phyloP scores from a whole-genome alignment of 2,888 invertebrate species.

The Rotaria sp. region DNA sequence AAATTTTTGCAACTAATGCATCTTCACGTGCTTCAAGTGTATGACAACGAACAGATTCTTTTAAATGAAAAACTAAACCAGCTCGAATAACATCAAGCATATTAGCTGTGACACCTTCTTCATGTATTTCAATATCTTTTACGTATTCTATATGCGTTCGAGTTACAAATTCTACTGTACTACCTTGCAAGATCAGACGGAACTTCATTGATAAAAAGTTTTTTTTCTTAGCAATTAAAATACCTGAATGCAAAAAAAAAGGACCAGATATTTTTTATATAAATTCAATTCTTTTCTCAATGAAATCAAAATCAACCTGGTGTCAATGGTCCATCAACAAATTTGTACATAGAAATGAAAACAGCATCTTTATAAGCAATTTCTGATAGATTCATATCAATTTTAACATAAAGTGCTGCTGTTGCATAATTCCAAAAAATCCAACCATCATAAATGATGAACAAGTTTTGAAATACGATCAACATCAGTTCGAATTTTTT shows the following conservation, averaged over 20 bases:
- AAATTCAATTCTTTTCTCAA: background rate
- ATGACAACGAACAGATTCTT: slow-evolving; percentile 70
- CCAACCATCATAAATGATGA: slow-evolving; percentile 44
- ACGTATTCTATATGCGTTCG: background rate
- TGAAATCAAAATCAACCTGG: slow-evolving; percentile 59
- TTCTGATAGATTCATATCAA: slow-evolving; percentile 40
- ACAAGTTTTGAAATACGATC: slow-evolving; percentile 43
- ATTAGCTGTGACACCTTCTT: slow-evolving; percentile 69
- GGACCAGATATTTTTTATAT: background rate
- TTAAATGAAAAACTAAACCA: slow-evolving; percentile 75
- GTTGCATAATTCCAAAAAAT: slow-evolving; percentile 47
- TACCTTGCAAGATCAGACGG: slow-evolving; percentile 46
- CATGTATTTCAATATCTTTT: slow-evolving; percentile 52
- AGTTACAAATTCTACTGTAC: slow-evolving; percentile 46
- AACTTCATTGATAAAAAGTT: slow-evolving; percentile 45
- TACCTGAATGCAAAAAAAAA: slow-evolving; percentile 41
- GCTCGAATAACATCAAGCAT: slow-evolving; percentile 75
- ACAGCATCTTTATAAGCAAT: slow-evolving; percentile 71
- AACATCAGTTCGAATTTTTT: slow-evolving; percentile 44
- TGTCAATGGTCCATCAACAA: slow-evolving; percentile 79
- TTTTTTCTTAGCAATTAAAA: slow-evolving; percentile 46
- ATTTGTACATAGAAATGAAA: slow-evolving; percentile 81
- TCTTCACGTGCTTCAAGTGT: slow-evolving; percentile 63
- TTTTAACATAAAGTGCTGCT: slow-evolving; percentile 43
- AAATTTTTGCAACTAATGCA: slow-evolving; percentile 32